Evolutionary conservation across 1,140 invertebrate species (phyloP).

Genomic region (Oryzaephilus surinamensis): DNA sequence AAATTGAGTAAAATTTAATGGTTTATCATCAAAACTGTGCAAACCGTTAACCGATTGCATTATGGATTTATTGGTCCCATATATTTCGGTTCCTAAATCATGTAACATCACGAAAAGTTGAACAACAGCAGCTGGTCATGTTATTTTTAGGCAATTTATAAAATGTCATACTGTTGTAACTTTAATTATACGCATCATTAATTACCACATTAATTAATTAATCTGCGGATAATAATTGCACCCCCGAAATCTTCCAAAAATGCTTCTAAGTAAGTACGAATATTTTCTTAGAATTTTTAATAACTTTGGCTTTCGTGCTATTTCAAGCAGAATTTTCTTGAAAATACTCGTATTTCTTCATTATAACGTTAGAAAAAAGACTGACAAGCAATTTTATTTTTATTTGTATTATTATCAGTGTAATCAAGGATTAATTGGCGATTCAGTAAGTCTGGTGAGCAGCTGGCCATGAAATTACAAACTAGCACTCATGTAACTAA

Average conservation of each 20-base stretch:
- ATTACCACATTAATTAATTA: conserved; percentile 12
- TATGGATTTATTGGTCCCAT: conserved; percentile 7
- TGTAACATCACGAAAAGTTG: conserved; percentile 7
- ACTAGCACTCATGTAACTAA: conserved; percentile 21
- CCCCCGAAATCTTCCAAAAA: too few relatives aligned
- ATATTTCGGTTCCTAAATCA: conserved; percentile 9
- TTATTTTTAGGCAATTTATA: conserved; percentile 17
- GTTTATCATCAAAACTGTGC: too few relatives aligned
- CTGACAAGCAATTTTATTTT: too few relatives aligned
- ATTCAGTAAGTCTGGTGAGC: conserved; percentile 1
- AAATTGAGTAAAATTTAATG: too few relatives aligned
- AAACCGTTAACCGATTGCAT: too few relatives aligned
- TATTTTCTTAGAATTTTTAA: too few relatives aligned
- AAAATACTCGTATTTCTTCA: too few relatives aligned
- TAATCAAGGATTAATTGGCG: conserved; percentile 8
- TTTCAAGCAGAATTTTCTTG: too few relatives aligned
- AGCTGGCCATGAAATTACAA: conserved; percentile 4
- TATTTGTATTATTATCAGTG: conserved; percentile 2
- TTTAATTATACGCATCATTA: conserved; percentile 18
- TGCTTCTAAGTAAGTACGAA: too few relatives aligned
- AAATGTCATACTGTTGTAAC: conserved; percentile 12
- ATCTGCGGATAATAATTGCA: conserved; percentile 4
- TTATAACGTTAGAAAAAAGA: too few relatives aligned
- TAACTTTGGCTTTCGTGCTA: too few relatives aligned
- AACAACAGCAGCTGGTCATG: conserved; percentile 8